phyloP scores from a whole-genome alignment of 2,888 invertebrate species.

The Nephrocerus scutellatus region DNA sequence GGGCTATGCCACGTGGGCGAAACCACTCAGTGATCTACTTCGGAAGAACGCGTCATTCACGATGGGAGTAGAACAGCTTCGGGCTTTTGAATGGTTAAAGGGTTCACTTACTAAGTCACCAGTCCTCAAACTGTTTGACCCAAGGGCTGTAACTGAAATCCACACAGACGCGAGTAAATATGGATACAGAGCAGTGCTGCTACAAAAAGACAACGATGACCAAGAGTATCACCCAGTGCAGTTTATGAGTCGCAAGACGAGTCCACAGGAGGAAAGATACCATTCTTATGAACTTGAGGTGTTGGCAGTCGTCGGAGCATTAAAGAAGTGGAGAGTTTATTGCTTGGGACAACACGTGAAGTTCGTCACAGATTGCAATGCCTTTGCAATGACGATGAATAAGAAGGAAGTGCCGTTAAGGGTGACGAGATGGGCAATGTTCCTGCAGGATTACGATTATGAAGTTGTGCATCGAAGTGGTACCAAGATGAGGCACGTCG shows the following conservation, averaged over 20 bases:
- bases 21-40: slow-evolving; percentile 28
- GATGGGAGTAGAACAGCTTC: slow-evolving; percentile 5
- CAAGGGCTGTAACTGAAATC: slow-evolving; percentile 10
- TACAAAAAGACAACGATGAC: slow-evolving; percentile 12
- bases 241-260: slow-evolving; percentile 8
- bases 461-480: slow-evolving; percentile 3
- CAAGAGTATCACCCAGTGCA: slow-evolving; percentile 2
- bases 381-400: background rate
- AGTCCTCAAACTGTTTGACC: no score
- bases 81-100: slow-evolving; percentile 16
- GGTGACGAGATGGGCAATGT: background rate
- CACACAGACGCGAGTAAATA: slow-evolving; percentile 16
- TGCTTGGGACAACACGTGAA: background rate
- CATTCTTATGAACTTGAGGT: slow-evolving; percentile 24
- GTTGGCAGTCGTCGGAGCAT: slow-evolving; percentile 1
- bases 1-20: slow-evolving; percentile 26
- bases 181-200: slow-evolving; percentile 13
- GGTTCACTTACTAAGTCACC: no score
- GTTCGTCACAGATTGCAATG: slow-evolving; percentile 3
- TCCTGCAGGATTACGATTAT: slow-evolving; percentile 3
- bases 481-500: background rate
- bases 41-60: slow-evolving; percentile 9
- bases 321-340: slow-evolving; percentile 2
- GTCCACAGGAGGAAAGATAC: slow-evolving; percentile 5
- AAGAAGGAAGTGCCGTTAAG: background rate